Base-by-base conservation (phyloP, 2,113 vertebrate species). In the Gadus chalcogrammus region DNA sequence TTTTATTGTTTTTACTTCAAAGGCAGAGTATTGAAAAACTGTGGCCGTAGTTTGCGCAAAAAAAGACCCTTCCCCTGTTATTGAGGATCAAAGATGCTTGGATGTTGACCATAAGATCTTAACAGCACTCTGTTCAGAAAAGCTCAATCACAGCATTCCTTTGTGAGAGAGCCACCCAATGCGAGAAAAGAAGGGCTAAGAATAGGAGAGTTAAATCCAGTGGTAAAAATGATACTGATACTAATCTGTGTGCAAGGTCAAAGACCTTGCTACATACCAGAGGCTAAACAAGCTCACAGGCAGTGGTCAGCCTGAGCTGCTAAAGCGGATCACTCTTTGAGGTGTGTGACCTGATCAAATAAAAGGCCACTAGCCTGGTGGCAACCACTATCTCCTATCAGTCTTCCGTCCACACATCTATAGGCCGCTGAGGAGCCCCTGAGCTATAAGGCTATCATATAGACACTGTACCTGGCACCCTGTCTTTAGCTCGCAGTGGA, bases 231-330 rank as follows among this genome's bases (percentile, higher is more conserved):
- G 91, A 90, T 85, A 91, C 77, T 87, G 90, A 92, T 91, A 90
- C 91, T 91, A 92, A 91, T 91, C 91, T 90, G 71, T 77, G 79
- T 70, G 79, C 88, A 92, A 91, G 88, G 90, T 92, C 89, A 91
- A 91, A 91, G 90, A 92, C 86, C 88, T 77, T 20, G 85, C 88
- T 87, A 86, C 74, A 80, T 78, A 87, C 87, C 84, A 87, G 81
- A 83, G 89, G 87, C 86, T 80, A 83, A 60, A 65, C 60, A 79
- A 75, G 73, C 84, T 85, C 71, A 78, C 58, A 80, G 82, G 76
- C 86, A 74, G 67, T 86, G 87, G 85, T 88, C 86, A 87, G 75
- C 74, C 74, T 81, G 73, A 78, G 77, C 80, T 69, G 22, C 71
- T 74, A 79, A 84, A 76, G 78, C 83, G 88, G 86, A 91, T 90